phyloP scores from a whole-genome alignment of 1,140 invertebrate species.

The Helicorthomorpha holstii region DNA sequence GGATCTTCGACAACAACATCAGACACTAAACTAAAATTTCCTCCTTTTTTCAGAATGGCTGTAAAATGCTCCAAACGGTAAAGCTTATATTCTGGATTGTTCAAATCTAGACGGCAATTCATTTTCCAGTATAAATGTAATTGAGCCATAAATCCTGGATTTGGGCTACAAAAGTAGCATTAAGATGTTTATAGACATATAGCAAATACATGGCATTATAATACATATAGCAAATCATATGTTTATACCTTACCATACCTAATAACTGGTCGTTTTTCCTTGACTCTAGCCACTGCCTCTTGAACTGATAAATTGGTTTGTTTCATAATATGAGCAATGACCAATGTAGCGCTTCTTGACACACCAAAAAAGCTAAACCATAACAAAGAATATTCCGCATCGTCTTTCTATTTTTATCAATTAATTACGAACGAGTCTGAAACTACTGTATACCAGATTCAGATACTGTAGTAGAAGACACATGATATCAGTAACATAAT shows the following conservation, averaged over 20 bases:
- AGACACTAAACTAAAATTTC: background rate
- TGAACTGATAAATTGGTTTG: conserved; percentile 49
- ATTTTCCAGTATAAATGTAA: conserved; percentile 57
- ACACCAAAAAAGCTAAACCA: conserved; percentile 53
- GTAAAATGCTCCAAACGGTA: conserved; percentile 56
- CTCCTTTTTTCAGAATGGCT: conserved; percentile 51
- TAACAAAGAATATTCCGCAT: background rate
- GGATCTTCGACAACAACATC: background rate
- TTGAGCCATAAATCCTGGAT: conserved; percentile 55
- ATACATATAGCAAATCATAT: too few species aligned
- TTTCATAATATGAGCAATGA: conserved; percentile 71
- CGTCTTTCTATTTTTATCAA: too few species aligned
- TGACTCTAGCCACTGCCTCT: conserved; percentile 40
- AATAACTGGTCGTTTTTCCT: conserved; percentile 6
- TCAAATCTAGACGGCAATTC: conserved; percentile 48
- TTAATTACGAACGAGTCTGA: too few species aligned
- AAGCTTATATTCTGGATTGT: conserved; percentile 51
- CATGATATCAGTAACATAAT: too few species aligned
- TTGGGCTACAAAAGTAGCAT: conserved; percentile 30
- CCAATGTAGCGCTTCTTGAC: conserved; percentile 62
- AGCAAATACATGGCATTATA: too few species aligned
- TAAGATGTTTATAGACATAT: conserved; percentile 3
- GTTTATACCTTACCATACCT: too few species aligned
- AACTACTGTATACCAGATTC: too few species aligned
- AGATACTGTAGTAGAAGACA: too few species aligned